These are phyloP conservation scores for Podarcis siculus DNA, from an alignment of 2,797 vertebrate species.

Conservation along the genomic window DNA sequence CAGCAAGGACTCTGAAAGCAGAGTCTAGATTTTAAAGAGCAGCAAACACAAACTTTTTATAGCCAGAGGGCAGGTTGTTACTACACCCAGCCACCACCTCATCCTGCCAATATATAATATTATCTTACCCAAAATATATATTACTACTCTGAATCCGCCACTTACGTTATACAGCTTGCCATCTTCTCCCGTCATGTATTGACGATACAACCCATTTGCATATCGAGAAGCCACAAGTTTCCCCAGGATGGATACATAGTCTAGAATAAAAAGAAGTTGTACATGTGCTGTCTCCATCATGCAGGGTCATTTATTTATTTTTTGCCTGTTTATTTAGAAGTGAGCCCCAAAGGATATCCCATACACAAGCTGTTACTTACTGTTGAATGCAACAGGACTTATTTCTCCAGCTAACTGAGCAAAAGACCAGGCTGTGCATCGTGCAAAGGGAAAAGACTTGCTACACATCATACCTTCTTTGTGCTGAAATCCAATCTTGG, in stretches of 20 bases:
- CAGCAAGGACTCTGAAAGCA: neutral
- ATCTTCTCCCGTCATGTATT: conserved; percentile 64
- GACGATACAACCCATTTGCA: conserved; percentile 78
- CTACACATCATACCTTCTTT: conserved; percentile 77
- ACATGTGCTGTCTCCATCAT: conserved; percentile 30
- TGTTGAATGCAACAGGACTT: neutral
- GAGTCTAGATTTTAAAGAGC: neutral
- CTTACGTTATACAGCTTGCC: conserved; percentile 82
- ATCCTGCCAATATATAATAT: conserved; percentile 11
- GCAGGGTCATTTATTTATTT: neutral
- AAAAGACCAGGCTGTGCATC: neutral
- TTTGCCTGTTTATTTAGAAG: neutral
- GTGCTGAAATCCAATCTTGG: conserved; percentile 81
- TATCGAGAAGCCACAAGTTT: conserved; percentile 83
- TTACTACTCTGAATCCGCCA: conserved; percentile 33
- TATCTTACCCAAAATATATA: conserved; percentile 15
- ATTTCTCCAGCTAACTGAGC: neutral
- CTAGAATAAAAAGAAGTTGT: conserved; percentile 68
- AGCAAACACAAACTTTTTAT: neutral
- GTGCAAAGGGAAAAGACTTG: neutral
- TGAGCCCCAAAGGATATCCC: neutral
- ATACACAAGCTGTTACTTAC: neutral
- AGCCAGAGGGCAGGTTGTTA: neutral
- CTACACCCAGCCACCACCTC: neutral
- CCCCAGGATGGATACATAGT: conserved; percentile 79